A percentile compares a stretch with the other conserved stretches of the same genome.
phyloP scores from a whole-genome alignment of 2,888 invertebrate genomes.

The Hetaerina titia region DNA sequence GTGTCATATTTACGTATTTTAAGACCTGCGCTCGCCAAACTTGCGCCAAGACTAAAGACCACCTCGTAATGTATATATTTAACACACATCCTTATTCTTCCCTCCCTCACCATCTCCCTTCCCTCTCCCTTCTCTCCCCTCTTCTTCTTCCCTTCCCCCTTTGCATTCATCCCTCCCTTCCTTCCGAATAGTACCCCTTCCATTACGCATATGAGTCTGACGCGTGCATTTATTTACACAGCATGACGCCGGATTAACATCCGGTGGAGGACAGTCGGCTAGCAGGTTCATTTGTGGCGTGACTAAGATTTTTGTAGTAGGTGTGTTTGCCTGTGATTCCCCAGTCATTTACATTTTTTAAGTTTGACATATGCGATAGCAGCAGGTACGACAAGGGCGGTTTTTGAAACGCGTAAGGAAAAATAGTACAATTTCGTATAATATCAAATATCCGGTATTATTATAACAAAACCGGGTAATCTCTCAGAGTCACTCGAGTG shows the following conservation, averaged over 20 bases:
- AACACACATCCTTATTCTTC: not conserved
- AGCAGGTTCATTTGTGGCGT: not conserved
- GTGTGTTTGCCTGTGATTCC: too few species aligned
- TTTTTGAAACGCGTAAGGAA: too few species aligned
- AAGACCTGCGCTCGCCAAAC: not conserved
- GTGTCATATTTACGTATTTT: constrained; percentile 21
- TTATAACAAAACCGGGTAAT: too few species aligned
- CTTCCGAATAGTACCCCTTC: not conserved
- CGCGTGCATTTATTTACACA: not conserved
- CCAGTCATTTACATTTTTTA: too few species aligned
- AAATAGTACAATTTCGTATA: too few species aligned
- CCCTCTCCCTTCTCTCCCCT: not conserved
- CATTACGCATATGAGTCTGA: not conserved
- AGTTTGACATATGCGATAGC: too few species aligned
- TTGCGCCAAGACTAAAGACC: not conserved
- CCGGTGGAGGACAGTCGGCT: not conserved
- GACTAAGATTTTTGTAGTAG: too few species aligned
- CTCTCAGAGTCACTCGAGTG: too few species aligned
- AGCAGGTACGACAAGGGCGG: too few species aligned
- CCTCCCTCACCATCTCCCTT: not conserved
- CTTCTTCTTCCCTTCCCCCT: not conserved
- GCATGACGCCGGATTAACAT: not conserved
- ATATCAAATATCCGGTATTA: too few species aligned
- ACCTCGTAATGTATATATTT: not conserved
- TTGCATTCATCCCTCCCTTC: not conserved